phyloP scores from a whole-genome alignment of 2,113 vertebrate genomes.

The Mastomys coucha region DNA sequence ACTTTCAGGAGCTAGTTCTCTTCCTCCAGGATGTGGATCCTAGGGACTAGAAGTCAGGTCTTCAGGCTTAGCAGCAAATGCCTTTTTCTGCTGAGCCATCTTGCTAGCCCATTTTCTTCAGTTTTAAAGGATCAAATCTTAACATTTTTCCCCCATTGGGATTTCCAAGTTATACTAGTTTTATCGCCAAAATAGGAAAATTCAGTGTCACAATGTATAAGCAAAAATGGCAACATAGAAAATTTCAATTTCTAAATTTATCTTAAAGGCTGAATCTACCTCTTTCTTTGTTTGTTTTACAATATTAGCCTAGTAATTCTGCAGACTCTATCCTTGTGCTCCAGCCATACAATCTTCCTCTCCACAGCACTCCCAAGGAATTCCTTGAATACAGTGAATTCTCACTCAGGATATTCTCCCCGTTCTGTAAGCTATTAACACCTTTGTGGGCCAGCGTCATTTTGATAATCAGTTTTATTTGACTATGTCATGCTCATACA shows the following conservation, averaged over 20 bases:
- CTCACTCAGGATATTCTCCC: slow-evolving; percentile 47
- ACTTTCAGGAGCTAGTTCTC: background rate
- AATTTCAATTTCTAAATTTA: background rate
- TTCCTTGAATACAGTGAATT: background rate
- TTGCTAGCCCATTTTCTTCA: background rate
- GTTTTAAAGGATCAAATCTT: slow-evolving; percentile 35
- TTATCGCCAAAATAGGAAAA: background rate
- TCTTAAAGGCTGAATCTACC: background rate
- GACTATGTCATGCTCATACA: background rate
- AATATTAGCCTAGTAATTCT: background rate
- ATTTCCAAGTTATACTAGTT: background rate
- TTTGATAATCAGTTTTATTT: slow-evolving; percentile 33
- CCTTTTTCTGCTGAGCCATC: background rate
- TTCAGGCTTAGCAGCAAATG: background rate
- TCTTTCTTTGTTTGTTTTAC: background rate
- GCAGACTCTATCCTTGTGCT: background rate
- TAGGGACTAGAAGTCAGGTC: background rate
- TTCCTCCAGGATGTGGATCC: background rate
- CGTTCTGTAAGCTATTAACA: slow-evolving; percentile 12
- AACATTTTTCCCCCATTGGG: background rate
- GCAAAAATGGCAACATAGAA: background rate
- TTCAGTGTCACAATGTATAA: background rate
- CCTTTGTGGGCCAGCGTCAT: background rate
- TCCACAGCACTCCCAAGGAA: slow-evolving; percentile 14
- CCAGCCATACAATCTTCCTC: background rate